These are phyloP conservation scores for Cerastoderma edule DNA, from an alignment of 2,888 invertebrate species.

Conservation along the genomic window DNA sequence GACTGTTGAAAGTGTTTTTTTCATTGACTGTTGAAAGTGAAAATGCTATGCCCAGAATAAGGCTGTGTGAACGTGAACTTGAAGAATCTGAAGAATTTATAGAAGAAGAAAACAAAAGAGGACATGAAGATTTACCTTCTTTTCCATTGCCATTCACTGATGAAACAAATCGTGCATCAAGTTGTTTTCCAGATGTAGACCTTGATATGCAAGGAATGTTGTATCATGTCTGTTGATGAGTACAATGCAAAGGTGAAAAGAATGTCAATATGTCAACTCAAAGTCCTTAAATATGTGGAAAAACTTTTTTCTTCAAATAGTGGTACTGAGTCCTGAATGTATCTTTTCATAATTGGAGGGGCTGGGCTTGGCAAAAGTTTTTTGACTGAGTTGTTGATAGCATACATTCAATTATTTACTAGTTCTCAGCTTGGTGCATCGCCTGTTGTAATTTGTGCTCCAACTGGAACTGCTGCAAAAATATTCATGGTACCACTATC, in stretches of 20 bases:
- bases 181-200: background rate
- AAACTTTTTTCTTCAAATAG: background rate
- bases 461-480: conserved; percentile 51
- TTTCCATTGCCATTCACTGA: background rate
- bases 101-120: background rate
- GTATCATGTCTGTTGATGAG: conserved; percentile 27
- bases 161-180: background rate
- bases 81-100: background rate
- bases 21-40: conserved; percentile 29
- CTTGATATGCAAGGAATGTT: conserved; percentile 23
- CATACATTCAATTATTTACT: conserved; percentile 43
- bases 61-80: conserved; percentile 16
- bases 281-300: conserved; percentile 5
- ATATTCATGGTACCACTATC: conserved; percentile 41
- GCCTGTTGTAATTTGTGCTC: conserved; percentile 48
- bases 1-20: no score
- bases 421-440: conserved; percentile 26
- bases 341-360: conserved; percentile 39
- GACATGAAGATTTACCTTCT: background rate
- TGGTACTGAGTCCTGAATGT: background rate
- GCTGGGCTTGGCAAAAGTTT: conserved; percentile 48
- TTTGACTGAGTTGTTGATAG: conserved; percentile 30
- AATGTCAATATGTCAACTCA: conserved; percentile 10
- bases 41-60: conserved; percentile 25
- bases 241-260: background rate